Conservation (phyloP, 2,113 vertebrate genomes). For the Hipposideros armiger region DNA sequence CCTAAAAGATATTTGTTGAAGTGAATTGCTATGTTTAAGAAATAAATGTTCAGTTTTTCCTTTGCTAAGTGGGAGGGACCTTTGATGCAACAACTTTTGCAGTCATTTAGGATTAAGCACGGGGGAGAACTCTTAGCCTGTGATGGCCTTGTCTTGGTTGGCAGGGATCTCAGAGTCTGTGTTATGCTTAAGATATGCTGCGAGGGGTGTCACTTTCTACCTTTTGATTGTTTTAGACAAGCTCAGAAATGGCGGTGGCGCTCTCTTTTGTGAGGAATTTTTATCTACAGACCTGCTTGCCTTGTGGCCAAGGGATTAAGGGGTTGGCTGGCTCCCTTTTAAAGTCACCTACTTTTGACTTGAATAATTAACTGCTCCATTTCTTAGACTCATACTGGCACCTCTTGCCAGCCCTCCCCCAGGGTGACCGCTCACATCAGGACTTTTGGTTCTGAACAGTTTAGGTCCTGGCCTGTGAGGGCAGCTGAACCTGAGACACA, state of each 20-base stretch:
- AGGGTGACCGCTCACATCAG: background rate
- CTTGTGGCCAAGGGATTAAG: background rate
- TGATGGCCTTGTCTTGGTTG: fast-evolving
- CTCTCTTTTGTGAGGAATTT: background rate
- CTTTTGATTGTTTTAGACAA: background rate
- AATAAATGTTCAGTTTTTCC: background rate
- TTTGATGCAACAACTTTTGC: background rate
- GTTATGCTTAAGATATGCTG: background rate
- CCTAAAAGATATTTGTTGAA: background rate
- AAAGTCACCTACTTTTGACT: background rate
- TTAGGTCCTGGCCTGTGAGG: background rate
- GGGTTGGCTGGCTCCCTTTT: constrained; percentile 17
- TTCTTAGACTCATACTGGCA: background rate
- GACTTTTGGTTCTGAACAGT: constrained; percentile 41
- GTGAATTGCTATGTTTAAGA: background rate
- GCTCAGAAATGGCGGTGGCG: background rate
- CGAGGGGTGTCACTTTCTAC: background rate
- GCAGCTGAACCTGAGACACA: background rate
- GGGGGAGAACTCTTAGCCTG: background rate
- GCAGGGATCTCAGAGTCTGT: background rate
- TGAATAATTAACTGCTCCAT: constrained; percentile 38
- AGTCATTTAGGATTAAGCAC: background rate
- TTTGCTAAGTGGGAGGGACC: background rate
- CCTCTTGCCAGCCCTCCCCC: background rate
- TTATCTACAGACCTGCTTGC: background rate